A percentile compares a stretch with the other conserved stretches of the same genome.
Evolutionary conservation across 1,140 invertebrate species (phyloP).

Genomic region (Listronotus bonariensis): DNA sequence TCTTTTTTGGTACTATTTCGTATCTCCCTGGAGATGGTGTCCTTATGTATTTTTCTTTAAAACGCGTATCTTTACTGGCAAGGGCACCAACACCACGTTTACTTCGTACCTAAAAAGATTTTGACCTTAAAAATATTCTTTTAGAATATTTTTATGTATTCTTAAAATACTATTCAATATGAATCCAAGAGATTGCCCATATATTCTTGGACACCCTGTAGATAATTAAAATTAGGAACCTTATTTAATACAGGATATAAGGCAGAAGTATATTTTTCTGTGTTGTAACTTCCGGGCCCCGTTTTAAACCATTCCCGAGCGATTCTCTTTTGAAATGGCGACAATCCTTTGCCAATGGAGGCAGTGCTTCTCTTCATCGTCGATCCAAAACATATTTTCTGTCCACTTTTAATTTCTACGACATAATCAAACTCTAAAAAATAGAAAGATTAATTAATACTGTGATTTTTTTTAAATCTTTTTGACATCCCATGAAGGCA

Average conservation of each 20-base stretch:
- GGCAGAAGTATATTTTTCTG: slow-evolving; percentile 31
- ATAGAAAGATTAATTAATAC: neutral
- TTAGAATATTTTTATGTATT: no score
- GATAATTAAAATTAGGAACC: slow-evolving; percentile 17
- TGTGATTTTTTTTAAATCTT: no score
- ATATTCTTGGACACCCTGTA: no score
- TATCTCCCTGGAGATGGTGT: slow-evolving; percentile 45
- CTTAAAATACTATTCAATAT: no score
- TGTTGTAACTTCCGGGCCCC: slow-evolving; percentile 39
- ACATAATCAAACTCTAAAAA: slow-evolving; percentile 46
- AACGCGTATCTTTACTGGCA: slow-evolving; percentile 39
- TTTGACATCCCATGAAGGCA: no score
- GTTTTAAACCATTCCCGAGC: slow-evolving; percentile 29
- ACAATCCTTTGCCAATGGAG: slow-evolving; percentile 42
- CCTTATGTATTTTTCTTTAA: slow-evolving; percentile 37
- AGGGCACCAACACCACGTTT: slow-evolving; percentile 36
- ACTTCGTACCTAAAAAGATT: slow-evolving; percentile 28
- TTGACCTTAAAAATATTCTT: slow-evolving; percentile 1
- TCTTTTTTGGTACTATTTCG: slow-evolving; percentile 11
- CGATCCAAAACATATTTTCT: slow-evolving; percentile 45
- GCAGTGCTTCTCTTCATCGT: slow-evolving; percentile 37
- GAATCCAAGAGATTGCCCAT: no score
- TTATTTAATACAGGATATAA: slow-evolving; percentile 32
- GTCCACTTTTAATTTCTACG: slow-evolving; percentile 35
- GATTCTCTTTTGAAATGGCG: slow-evolving; percentile 41